Percentiles rank a stretch among this genome's conserved stretches.
phyloP scores from a whole-genome alignment of 1,140 invertebrate genomes.

The Macrostomum lignano region DNA sequence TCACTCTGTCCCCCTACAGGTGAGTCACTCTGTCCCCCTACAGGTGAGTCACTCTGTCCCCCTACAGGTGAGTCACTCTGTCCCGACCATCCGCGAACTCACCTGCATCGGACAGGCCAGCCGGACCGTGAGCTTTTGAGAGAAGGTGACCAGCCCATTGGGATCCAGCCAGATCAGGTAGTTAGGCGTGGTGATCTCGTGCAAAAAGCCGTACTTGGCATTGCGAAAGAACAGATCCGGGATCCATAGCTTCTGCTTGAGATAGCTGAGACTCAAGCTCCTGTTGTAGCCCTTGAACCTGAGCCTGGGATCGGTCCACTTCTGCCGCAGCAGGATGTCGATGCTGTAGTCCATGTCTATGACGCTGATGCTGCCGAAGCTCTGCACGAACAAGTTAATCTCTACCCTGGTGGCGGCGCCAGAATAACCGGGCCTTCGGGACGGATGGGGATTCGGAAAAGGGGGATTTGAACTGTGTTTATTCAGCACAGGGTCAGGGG shows the following conservation, averaged over 20 bases:
- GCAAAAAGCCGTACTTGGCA: conserved; percentile 5
- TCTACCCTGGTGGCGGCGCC: background rate
- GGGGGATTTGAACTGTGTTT: too few species aligned
- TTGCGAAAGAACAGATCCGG: conserved; percentile 3
- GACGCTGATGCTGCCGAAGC: background rate
- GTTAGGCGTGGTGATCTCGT: conserved; percentile 7
- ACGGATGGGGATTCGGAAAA: too few species aligned
- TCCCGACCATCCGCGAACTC: too few species aligned
- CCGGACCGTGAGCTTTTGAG: conserved; percentile 6
- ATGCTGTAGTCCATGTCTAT: background rate
- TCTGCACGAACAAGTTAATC: background rate
- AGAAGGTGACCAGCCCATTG: conserved; percentile 1
- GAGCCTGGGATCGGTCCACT: conserved; percentile 9
- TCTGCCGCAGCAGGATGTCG: background rate
- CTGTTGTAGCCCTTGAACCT: conserved; percentile 6
- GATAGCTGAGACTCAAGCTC: background rate
- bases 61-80: too few species aligned
- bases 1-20: too few species aligned
- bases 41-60: too few species aligned
- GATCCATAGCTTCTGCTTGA: conserved; percentile 4
- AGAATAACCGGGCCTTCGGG: too few species aligned
- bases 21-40: too few species aligned
- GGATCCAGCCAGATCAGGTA: background rate
- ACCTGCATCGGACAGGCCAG: conserved; percentile 49
- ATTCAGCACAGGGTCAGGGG: too few species aligned